These are phyloP conservation scores for Thalassarche chlororhynchos DNA, from an alignment of 2,113 vertebrate species.

Conservation along the genomic window DNA sequence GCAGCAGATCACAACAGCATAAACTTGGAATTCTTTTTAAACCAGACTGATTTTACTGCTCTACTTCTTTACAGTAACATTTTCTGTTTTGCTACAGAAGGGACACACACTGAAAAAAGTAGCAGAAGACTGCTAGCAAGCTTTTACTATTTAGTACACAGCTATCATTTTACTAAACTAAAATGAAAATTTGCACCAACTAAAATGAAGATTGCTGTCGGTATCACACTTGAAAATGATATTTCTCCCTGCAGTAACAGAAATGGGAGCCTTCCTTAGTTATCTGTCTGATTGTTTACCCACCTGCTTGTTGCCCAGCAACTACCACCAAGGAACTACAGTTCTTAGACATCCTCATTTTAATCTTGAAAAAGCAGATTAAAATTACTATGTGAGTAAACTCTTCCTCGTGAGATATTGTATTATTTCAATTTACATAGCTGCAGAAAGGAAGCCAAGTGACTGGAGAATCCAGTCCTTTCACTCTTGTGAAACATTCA, in stretches of 20 bases:
- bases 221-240: not conserved
- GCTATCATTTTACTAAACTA: not conserved
- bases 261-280: not conserved
- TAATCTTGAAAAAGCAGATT: not conserved
- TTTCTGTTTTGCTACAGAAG: not conserved
- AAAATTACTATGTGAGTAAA: not conserved
- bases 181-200: not conserved
- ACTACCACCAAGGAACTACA: not conserved
- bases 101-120: not conserved
- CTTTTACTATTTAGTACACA: not conserved
- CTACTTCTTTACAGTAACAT: not conserved
- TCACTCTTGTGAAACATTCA: not conserved
- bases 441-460: not conserved
- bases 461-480: not conserved
- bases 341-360: not conserved
- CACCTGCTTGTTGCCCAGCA: conserved; percentile 15
- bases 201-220: not conserved
- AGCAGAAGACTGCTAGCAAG: not conserved
- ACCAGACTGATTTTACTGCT: not conserved
- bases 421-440: not conserved
- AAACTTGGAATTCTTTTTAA: not conserved
- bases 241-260: not conserved
- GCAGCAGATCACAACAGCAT: not conserved
- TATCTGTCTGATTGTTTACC: not conserved
- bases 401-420: not conserved